Evolutionary conservation across 2,888 invertebrate species (phyloP), one percentile per base, ranked within the genome.

Genomic region (Plemyria rubiginata): DNA sequence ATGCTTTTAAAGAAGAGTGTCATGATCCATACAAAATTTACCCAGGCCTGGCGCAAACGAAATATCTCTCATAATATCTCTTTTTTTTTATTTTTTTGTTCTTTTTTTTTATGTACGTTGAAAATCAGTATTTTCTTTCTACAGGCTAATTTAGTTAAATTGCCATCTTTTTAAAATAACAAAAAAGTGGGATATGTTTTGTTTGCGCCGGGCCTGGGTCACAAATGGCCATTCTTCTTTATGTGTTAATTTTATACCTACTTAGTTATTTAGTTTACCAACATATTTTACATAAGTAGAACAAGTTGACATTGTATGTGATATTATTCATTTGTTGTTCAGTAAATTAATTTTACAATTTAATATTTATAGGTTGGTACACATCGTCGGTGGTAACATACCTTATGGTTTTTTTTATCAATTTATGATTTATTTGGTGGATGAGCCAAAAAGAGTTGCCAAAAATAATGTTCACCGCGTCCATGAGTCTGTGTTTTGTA

Each of bases 361-460:
- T 45, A 16, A 4, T 45, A 38, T 9, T 11, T 11, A 38, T 38
- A 45, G 11, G 11, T 16, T 45, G 16, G n/a, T n/a, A n/a, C n/a
- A n/a, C n/a, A n/a, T n/a, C n/a, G n/a, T n/a, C n/a, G 45, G 13
- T 55, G 32, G 32, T 38, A n/a, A 11, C 8, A 9, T 55, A 43
- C 15, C 8, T 38, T 9, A 38, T 16, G 60, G 54, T 53, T 48
- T 55, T 54, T 29, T 54, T 55, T 57, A 54, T 48, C 62, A 62
- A 41, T 55, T 71, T 67, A 66, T 76, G 72, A 77, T 85, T 80
- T 70, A 80, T 86, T 86, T 88, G 88, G 87, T 87, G 80, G 74
- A 82, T 71, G 80, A 87, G 91, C 91, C 92, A 90, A 90, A 88
- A 82, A 79, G 79, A 85, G 90, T 86, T 91, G 92, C 92, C 92